A percentile compares a stretch with the other conserved stretches of the same genome.
phyloP scores from a whole-genome alignment of 2,888 invertebrate genomes.

The Drosophila emarginata region DNA sequence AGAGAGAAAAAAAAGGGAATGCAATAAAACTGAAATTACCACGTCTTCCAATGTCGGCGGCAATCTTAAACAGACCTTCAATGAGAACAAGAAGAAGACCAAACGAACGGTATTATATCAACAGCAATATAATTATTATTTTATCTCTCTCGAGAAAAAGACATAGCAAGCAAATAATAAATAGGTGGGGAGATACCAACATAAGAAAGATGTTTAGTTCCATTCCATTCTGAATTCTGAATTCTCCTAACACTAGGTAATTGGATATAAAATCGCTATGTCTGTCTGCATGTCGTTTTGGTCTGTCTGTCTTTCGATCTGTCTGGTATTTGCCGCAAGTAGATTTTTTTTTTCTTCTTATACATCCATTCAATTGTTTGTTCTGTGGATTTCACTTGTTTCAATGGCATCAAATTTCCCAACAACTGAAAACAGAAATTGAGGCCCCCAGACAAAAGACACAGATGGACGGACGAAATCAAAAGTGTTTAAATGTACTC shows the following conservation, averaged over 20 bases:
- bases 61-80: background rate
- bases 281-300: background rate
- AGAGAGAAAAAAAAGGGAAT: background rate
- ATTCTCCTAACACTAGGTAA: constrained; percentile 8
- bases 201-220: constrained; percentile 6
- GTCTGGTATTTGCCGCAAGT: constrained; percentile 11
- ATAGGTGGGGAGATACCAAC: constrained; percentile 12
- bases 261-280: constrained; percentile 1
- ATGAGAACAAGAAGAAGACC: constrained; percentile 14
- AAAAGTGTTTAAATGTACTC: constrained; percentile 45
- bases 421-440: constrained; percentile 57
- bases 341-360: background rate
- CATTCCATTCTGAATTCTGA: background rate
- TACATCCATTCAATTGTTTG: constrained; percentile 19
- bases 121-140: constrained; percentile 48
- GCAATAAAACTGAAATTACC: constrained; percentile 64
- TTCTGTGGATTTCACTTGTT: constrained; percentile 29
- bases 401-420: constrained; percentile 58
- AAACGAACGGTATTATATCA: constrained; percentile 1
- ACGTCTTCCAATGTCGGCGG: constrained; percentile 29
- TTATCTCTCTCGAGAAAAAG: constrained; percentile 26
- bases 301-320: background rate
- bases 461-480: constrained; percentile 41
- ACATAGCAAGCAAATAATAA: constrained; percentile 27
- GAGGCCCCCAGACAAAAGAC: constrained; percentile 45